Evolutionary conservation across 2,888 invertebrate species (phyloP), one percentile per base, ranked within the genome.

Genomic region (Orthosia gothica): DNA sequence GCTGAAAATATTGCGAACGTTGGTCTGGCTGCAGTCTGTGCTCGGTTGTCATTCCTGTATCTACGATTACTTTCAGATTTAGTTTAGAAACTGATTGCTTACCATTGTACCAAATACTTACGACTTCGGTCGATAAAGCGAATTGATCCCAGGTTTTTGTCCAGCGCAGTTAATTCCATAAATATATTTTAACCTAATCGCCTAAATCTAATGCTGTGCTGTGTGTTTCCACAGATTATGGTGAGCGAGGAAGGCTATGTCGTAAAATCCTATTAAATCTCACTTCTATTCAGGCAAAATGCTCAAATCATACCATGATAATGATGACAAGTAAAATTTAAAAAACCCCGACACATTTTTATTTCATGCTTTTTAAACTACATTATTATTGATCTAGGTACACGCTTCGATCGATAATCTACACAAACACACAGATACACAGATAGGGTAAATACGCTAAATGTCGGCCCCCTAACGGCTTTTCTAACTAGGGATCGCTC

Each of bases 81-180:
- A 18, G 18, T 54, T 20, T 16, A 50, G 12, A 2, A 61, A 47
- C 45, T 11, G 7, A 20, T 40, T 47, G 18, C 72, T 82, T 59
- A 82, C 82, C 32, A 52, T 20, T 64, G 20, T n/a, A n/a, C 26
- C 47, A n/a, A 55, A 82, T 80, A 80, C 80, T 83, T 80, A 80
- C 80, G 59, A 72, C 67, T 26, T n/a, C 50, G 15, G 18, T 54
- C 49, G 57, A 49, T 13, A 13, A 45, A 15, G 13, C 20, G 40
- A 45, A n/a, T 20, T 15, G 7, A 49, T 57, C 57, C n/a, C 64
- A 64, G 55, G 15, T 32, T 57, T 40, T 45, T 15, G 18, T 57
- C 57, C 71, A 64, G 12, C 20, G 26, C 55, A 20, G 45, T 18
- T 61, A 63, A 58, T 32, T 66, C n/a, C 11, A 58, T 40, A 79